Conservation (phyloP, 2,113 vertebrate species). For the Percopsis transmontana region DNA sequence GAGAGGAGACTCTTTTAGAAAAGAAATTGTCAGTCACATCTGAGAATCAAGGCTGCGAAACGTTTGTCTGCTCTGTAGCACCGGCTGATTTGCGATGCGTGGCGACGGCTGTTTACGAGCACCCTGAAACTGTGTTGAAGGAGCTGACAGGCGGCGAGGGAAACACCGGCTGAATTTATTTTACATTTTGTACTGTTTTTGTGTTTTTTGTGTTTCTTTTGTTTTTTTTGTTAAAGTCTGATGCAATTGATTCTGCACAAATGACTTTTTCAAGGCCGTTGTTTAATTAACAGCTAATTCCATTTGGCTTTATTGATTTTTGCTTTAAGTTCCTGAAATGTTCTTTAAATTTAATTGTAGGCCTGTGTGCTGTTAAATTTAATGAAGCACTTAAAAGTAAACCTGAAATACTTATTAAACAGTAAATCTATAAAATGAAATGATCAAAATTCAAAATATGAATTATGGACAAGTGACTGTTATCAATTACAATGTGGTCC, state of each 20-base stretch:
- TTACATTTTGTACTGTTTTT: background rate
- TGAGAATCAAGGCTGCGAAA: slow-evolving; percentile 45
- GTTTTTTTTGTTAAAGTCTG: background rate
- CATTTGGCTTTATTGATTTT: background rate
- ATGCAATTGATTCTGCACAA: background rate
- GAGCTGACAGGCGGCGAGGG: no score
- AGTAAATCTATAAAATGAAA: no score
- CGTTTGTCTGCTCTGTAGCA: slow-evolving; percentile 39
- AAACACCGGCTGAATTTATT: background rate
- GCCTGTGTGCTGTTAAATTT: no score
- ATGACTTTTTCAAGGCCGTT: background rate
- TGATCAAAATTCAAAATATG: no score
- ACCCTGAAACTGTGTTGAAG: background rate
- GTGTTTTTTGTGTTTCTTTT: background rate
- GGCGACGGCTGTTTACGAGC: slow-evolving; percentile 28
- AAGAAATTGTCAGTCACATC: slow-evolving; percentile 48
- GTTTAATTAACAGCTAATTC: background rate
- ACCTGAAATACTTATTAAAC: no score
- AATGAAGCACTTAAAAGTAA: no score
- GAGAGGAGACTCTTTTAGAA: slow-evolving; percentile 16
- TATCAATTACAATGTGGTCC: no score
- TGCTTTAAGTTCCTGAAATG: background rate
- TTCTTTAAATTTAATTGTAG: no score
- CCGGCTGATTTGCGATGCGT: slow-evolving; percentile 20
- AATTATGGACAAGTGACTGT: no score